Evolutionary conservation across 2,797 vertebrate genomes (phyloP).

Genomic region (Pogoniulus pusillus): DNA sequence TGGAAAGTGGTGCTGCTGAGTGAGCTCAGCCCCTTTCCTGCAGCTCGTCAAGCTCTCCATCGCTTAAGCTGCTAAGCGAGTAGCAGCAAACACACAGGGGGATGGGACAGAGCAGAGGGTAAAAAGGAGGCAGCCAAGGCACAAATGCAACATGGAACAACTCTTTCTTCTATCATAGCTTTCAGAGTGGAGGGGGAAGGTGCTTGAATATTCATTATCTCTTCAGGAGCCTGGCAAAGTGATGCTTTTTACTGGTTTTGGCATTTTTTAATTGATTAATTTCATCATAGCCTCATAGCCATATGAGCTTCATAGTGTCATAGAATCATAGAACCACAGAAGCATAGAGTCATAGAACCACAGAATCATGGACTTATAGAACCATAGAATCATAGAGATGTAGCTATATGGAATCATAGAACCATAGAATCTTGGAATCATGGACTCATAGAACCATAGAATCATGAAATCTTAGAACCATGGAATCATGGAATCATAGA

Average conservation of each 20-base stretch:
- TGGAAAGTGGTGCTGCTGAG: not conserved
- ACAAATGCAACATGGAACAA: not conserved
- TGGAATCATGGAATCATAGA: too few species aligned
- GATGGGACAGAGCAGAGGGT: not conserved
- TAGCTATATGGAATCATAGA: too few species aligned
- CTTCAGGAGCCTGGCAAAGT: not conserved
- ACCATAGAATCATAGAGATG: too few species aligned
- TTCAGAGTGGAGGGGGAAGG: not conserved
- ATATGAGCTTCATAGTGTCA: too few species aligned
- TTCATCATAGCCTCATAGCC: too few species aligned
- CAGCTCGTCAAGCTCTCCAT: not conserved
- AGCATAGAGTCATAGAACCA: too few species aligned
- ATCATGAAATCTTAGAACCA: too few species aligned
- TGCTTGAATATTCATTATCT: not conserved
- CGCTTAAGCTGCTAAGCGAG: not conserved
- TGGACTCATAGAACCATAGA: too few species aligned
- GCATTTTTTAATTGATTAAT: not conserved
- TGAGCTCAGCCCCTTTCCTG: not conserved
- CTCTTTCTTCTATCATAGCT: not conserved
- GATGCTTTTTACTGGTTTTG: not conserved
- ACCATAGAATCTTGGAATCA: too few species aligned
- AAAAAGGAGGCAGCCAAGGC: not conserved
- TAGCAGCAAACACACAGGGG: rapidly evolving
- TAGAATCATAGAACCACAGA: too few species aligned
- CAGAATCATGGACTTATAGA: too few species aligned